phyloP scores from a whole-genome alignment of 1,140 invertebrate genomes.

The Drosophila obscura region DNA sequence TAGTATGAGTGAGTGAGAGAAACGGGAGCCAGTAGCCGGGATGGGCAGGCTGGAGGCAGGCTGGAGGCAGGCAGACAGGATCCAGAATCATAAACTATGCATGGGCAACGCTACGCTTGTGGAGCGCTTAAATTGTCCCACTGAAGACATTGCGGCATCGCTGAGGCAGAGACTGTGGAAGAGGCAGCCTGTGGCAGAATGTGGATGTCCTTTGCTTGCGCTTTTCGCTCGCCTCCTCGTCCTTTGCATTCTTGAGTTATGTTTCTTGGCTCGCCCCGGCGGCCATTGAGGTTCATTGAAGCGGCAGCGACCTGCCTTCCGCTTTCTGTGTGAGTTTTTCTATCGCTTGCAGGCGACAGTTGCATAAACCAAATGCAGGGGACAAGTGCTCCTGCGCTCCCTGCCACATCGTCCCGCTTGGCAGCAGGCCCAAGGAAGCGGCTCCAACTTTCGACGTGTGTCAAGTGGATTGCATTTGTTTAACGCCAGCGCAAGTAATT shows the following conservation, averaged over 20 bases:
- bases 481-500: conserved; percentile 67
- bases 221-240: conserved; percentile 50
- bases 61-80: too few species aligned
- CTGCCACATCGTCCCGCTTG: conserved; percentile 25
- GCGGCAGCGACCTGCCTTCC: conserved; percentile 31
- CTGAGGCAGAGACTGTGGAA: background rate
- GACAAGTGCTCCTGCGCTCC: conserved; percentile 41
- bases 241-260: conserved; percentile 67
- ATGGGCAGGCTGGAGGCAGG: too few species aligned
- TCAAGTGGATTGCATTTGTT: conserved; percentile 57
- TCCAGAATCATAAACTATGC: conserved; percentile 51
- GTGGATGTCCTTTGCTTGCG: conserved; percentile 45
- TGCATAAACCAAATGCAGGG: conserved; percentile 71
- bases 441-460: conserved; percentile 36
- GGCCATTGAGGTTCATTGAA: conserved; percentile 67
- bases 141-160: conserved; percentile 16
- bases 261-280: conserved; percentile 46
- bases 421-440: conserved; percentile 25
- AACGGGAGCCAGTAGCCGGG: background rate
- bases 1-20: conserved; percentile 14
- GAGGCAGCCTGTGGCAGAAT: conserved; percentile 25
- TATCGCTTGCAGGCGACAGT: conserved; percentile 54
- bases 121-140: conserved; percentile 49
- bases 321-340: conserved; percentile 40
- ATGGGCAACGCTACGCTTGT: conserved; percentile 54